Percentiles rank a stretch among this genome's conserved stretches.
These are phyloP conservation scores for Antennarius maculatus DNA, from an alignment of 2,797 vertebrate genomes.

Conservation along the genomic window DNA sequence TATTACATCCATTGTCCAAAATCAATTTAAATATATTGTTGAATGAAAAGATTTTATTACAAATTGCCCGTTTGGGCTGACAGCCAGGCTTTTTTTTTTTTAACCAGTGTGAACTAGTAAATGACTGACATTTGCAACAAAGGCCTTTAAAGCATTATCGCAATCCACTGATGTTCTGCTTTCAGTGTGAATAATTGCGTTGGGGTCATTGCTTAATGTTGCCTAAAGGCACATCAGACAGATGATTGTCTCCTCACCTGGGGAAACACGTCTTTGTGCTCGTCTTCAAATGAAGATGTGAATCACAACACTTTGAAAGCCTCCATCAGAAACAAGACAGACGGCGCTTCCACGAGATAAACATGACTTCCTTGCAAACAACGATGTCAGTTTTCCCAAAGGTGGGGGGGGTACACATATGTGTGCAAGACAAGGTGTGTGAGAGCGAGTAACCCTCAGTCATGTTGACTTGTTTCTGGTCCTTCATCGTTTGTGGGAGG, in stretches of 20 bases:
- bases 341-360: slow-evolving; percentile 38
- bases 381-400: slow-evolving; percentile 50
- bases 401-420: slow-evolving; percentile 16
- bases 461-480: slow-evolving; percentile 69
- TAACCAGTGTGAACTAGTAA: slow-evolving; percentile 21
- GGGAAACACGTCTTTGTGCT: slow-evolving; percentile 43
- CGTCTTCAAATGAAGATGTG: slow-evolving; percentile 48
- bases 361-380: slow-evolving; percentile 35
- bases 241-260: slow-evolving; percentile 47
- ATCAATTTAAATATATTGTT: slow-evolving; percentile 48
- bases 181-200: slow-evolving; percentile 43
- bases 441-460: slow-evolving; percentile 59
- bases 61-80: slow-evolving; percentile 39
- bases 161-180: slow-evolving; percentile 27
- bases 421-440: slow-evolving; percentile 8
- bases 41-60: slow-evolving; percentile 41
- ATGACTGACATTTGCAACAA: slow-evolving; percentile 31
- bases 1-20: slow-evolving; percentile 37
- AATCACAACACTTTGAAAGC: slow-evolving; percentile 49
- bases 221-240: slow-evolving; percentile 59
- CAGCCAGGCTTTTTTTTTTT: slow-evolving; percentile 26
- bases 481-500: slow-evolving; percentile 62
- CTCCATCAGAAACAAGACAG: slow-evolving; percentile 50
- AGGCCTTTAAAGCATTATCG: slow-evolving; percentile 23
- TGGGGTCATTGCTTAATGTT: slow-evolving; percentile 43